Evolutionary conservation across 1,140 invertebrate species (phyloP).

Genomic region (Maniola jurtina): DNA sequence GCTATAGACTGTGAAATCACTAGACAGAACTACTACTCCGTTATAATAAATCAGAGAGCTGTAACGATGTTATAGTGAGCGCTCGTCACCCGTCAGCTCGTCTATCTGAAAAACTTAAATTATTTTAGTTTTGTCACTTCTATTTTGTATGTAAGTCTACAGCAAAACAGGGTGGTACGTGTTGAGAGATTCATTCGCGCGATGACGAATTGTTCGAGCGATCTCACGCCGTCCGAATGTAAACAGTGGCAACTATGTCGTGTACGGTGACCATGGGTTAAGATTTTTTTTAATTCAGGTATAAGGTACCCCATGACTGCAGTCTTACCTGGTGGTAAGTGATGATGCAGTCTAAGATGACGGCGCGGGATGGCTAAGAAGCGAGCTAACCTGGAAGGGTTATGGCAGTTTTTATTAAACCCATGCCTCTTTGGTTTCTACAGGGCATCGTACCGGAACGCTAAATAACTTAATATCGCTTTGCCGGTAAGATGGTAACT

Average conservation of each 20-base stretch:
- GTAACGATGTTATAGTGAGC: slow-evolving; percentile 29
- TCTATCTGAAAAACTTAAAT: slow-evolving; percentile 23
- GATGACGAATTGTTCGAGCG: slow-evolving; percentile 67
- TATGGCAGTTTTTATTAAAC: no score
- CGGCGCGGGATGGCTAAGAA: no score
- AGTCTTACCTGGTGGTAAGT: no score
- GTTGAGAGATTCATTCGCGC: slow-evolving; percentile 65
- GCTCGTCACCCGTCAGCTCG: slow-evolving; percentile 31
- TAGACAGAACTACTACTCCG: slow-evolving; percentile 13
- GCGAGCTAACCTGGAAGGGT: no score
- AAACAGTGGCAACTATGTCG: slow-evolving; percentile 39
- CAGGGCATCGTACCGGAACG: no score
- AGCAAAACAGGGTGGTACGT: slow-evolving; percentile 30
- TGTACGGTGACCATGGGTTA: slow-evolving; percentile 27
- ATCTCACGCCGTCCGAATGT: slow-evolving; percentile 49
- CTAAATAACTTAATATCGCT: no score
- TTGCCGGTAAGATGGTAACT: no score
- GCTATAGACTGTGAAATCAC: slow-evolving; percentile 15
- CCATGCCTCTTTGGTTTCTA: no score
- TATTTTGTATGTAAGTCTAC: slow-evolving; percentile 24
- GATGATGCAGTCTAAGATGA: no score
- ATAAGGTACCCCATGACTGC: no score
- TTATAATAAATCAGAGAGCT: not conserved
- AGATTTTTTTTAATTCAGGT: no score
- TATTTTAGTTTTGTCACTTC: slow-evolving; percentile 16